These are phyloP conservation scores for Abramis brama DNA, from an alignment of 2,113 vertebrate species.

Conservation along the genomic window DNA sequence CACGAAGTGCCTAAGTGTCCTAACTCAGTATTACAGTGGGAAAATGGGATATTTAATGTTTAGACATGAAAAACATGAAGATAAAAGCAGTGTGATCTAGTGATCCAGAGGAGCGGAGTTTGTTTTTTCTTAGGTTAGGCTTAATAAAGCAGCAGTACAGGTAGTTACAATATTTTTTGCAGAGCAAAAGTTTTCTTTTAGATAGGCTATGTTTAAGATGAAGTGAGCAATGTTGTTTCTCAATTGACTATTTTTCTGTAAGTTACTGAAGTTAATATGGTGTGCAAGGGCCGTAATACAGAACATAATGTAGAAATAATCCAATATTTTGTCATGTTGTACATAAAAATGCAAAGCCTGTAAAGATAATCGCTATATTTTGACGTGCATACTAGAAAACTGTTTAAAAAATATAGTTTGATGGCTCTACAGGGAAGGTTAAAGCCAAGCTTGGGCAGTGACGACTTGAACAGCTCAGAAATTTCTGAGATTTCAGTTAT, in stretches of 20 bases:
- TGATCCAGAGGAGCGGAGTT: slow-evolving; percentile 45
- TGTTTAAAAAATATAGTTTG: neutral
- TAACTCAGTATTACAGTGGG: slow-evolving; percentile 57
- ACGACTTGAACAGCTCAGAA: neutral
- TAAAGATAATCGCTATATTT: neutral
- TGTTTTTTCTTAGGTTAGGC: slow-evolving; percentile 30
- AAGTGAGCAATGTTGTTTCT: slow-evolving; percentile 9
- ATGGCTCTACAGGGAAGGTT: too few species aligned
- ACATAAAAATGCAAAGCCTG: neutral
- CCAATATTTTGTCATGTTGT: neutral
- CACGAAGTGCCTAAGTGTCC: too few species aligned
- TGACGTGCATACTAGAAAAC: too few species aligned
- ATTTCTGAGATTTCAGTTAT: neutral
- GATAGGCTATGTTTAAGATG: neutral
- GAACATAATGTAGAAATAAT: slow-evolving; percentile 22
- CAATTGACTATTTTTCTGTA: slow-evolving; percentile 2
- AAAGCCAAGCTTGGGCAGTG: too few species aligned
- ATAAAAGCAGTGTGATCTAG: slow-evolving; percentile 47
- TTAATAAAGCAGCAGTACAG: slow-evolving; percentile 43
- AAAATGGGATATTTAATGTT: slow-evolving; percentile 55
- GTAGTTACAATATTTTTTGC: neutral
- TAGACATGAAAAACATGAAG: slow-evolving; percentile 46
- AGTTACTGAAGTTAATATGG: slow-evolving; percentile 5
- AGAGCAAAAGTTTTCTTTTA: neutral
- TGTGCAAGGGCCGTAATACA: neutral